phyloP scores from a whole-genome alignment of 2,888 invertebrate genomes.

The Nomada lathburiana region DNA sequence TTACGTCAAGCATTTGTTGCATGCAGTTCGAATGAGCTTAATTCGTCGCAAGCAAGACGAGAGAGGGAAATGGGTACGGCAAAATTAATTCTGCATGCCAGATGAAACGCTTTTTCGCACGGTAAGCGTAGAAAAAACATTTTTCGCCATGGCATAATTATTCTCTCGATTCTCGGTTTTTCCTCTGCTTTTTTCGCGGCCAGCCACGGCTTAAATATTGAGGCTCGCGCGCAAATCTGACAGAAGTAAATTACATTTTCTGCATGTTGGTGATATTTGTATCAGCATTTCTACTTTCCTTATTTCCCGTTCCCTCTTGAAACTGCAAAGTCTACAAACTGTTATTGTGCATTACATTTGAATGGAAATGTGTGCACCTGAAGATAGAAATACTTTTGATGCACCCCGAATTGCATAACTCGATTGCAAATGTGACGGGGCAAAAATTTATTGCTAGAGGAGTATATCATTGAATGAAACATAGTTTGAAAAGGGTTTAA shows the following conservation, averaged over 20 bases:
- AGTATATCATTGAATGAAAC: too few species aligned
- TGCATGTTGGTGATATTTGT: conserved; percentile 4
- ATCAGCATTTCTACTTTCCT: conserved; percentile 2
- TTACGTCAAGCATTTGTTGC: conserved; percentile 3
- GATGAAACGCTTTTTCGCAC: conserved; percentile 2
- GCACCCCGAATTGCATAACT: neutral
- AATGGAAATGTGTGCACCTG: too few species aligned
- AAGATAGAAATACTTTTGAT: neutral
- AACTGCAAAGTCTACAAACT: neutral
- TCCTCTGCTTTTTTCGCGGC: neutral
- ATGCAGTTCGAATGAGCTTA: conserved; percentile 1
- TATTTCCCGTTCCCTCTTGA: neutral
- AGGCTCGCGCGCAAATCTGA: neutral
- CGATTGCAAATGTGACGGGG: neutral
- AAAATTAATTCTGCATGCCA: conserved; percentile 4
- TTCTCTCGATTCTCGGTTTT: neutral
- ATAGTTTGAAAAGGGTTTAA: too few species aligned
- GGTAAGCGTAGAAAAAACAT: conserved; percentile 3
- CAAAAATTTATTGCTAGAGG: too few species aligned
- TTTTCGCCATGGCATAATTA: conserved; percentile 3
- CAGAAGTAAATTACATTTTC: conserved; percentile 10
- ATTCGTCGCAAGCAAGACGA: neutral
- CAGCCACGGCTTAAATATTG: neutral
- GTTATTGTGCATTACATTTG: too few species aligned
- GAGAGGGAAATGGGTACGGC: neutral